Percentiles rank a stretch among this genome's conserved stretches.
phyloP scores from a whole-genome alignment of 2,888 invertebrate genomes.

The Iselma pallidipennis region DNA sequence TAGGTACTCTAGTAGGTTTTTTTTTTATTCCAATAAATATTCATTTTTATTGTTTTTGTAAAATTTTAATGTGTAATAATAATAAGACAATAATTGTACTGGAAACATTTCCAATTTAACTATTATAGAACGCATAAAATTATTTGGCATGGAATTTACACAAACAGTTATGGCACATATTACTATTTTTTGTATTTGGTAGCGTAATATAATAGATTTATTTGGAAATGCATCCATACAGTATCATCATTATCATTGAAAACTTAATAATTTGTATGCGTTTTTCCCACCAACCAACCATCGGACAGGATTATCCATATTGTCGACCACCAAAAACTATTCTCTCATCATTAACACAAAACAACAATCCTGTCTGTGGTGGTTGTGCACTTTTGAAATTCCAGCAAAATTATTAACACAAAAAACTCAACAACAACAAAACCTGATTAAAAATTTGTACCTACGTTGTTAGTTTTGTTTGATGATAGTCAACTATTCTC shows the following conservation, averaged over 20 bases:
- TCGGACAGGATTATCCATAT: too few relatives aligned
- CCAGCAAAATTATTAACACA: not conserved
- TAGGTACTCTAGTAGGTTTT: slow-evolving; percentile 57
- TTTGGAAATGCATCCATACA: not conserved
- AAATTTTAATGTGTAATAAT: slow-evolving; percentile 29
- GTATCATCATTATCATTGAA: too few relatives aligned
- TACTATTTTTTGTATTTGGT: slow-evolving; percentile 8
- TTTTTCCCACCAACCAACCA: too few relatives aligned
- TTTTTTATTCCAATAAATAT: slow-evolving; percentile 34
- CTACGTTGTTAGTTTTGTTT: not conserved
- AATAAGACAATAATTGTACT: not conserved
- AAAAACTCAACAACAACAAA: not conserved
- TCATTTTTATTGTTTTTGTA: slow-evolving; percentile 30
- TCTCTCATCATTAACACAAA: too few relatives aligned
- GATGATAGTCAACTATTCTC: too few relatives aligned
- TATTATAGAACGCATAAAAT: slow-evolving; percentile 1
- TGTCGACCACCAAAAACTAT: too few relatives aligned
- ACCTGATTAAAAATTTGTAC: not conserved
- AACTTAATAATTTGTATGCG: too few relatives aligned
- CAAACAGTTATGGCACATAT: slow-evolving; percentile 36
- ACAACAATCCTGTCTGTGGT: too few relatives aligned
- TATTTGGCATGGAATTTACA: slow-evolving; percentile 36
- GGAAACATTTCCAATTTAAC: not conserved
- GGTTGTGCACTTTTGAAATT: too few relatives aligned
- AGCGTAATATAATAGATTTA: not conserved